Percentiles rank a stretch among this genome's conserved stretches.
Conservation (phyloP, 92 coral and sea anemone species). For the Muricea muricata region DNA sequence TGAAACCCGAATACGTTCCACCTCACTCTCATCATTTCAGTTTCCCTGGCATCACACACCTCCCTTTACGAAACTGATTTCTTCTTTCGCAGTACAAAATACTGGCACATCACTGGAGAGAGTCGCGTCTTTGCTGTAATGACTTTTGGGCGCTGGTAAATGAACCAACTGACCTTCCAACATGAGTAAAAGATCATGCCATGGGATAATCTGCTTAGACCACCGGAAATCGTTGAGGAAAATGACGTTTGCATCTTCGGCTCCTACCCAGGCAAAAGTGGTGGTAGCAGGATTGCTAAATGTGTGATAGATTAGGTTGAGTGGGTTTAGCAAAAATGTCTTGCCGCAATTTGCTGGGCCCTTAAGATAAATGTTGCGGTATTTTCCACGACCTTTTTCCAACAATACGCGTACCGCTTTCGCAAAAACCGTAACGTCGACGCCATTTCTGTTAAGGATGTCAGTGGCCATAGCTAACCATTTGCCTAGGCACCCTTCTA, state of each 20-base stretch:
- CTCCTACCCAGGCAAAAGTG: conserved; percentile 62
- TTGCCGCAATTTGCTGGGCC: conserved; percentile 48
- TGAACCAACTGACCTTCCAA: conserved; percentile 45
- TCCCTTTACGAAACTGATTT: conserved; percentile 39
- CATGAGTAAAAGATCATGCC: conserved; percentile 39
- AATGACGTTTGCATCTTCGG: conserved; percentile 46
- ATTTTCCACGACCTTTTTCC: conserved; percentile 39
- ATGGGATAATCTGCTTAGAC: conserved; percentile 42
- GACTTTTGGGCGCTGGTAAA: conserved; percentile 53
- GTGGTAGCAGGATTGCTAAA: conserved; percentile 58
- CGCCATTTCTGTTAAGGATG: conserved; percentile 31
- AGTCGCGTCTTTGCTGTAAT: conserved; percentile 27
- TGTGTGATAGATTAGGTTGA: conserved; percentile 10
- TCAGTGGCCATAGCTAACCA: conserved; percentile 45
- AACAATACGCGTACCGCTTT: conserved; percentile 8
- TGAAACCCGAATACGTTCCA: conserved; percentile 44
- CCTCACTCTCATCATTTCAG: conserved; percentile 48
- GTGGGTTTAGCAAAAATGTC: conserved; percentile 42
- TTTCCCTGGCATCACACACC: conserved; percentile 32
- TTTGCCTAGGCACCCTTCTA: conserved; percentile 37
- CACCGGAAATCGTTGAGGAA: conserved; percentile 47
- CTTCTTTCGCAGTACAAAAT: conserved; percentile 40
- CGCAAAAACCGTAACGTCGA: background rate
- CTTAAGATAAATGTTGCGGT: conserved; percentile 39
- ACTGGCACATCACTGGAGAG: conserved; percentile 43